Percentiles rank a stretch among this genome's conserved stretches.
Evolutionary conservation across 2,797 vertebrate genomes (phyloP).

Genomic region (Harpagifer antarcticus): DNA sequence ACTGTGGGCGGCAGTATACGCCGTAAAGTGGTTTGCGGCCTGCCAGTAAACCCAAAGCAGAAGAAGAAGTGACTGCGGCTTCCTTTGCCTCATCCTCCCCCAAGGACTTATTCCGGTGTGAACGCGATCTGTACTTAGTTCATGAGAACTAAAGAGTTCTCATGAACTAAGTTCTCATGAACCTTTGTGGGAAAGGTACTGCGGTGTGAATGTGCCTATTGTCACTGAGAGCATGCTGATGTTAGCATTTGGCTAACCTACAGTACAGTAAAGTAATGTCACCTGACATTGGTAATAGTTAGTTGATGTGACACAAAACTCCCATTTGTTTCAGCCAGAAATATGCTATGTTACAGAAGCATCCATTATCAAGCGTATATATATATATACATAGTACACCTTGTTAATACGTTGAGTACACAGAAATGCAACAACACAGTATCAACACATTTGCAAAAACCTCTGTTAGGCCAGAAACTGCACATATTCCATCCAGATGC

Average conservation of each 20-base stretch:
- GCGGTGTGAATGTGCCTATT: too few relatives aligned
- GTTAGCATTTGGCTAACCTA: background rate
- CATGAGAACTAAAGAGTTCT: too few relatives aligned
- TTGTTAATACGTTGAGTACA: slow-evolving; percentile 10
- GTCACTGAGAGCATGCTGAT: background rate
- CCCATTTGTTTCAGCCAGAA: slow-evolving; percentile 2
- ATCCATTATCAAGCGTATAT: background rate
- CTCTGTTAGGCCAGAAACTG: background rate
- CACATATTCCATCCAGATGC: slow-evolving; percentile 45
- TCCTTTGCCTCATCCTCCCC: too few relatives aligned
- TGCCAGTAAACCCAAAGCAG: too few relatives aligned
- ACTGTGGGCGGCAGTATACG: too few relatives aligned
- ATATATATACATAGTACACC: background rate
- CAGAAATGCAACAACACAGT: slow-evolving; percentile 11
- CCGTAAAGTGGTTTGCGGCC: too few relatives aligned
- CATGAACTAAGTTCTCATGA: too few relatives aligned
- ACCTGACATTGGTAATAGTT: too few relatives aligned
- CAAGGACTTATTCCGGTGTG: too few relatives aligned
- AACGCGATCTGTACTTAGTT: too few relatives aligned
- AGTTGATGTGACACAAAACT: background rate
- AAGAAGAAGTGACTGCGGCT: too few relatives aligned
- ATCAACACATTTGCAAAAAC: background rate
- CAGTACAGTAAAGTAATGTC: background rate
- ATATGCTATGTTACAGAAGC: background rate
- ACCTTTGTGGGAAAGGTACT: too few relatives aligned